Base-by-base conservation (phyloP, 2,797 vertebrate genomes). In the Lithobates pipiens region DNA sequence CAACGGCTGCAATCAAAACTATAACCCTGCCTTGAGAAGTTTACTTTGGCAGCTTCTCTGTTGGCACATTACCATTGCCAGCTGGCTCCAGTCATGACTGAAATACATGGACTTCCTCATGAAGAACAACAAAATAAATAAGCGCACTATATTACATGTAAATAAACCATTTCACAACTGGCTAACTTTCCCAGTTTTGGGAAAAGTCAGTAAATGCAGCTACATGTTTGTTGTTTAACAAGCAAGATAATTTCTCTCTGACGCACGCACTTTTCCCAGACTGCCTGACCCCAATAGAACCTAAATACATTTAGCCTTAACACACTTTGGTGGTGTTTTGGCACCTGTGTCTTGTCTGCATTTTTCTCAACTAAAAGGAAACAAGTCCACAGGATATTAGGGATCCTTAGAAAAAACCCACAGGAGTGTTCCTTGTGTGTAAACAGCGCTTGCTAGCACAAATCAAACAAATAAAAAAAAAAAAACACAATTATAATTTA, bases 41-140 rank as follows among this genome's bases (percentile, higher is more conserved):
- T 84, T 84, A 65, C 27, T 72, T 84, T 84, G 83, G 83, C 83
- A 42, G 8, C 4, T 10, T 42, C 39, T 25, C 36, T 9, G 50
- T 36, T 84, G 83, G 83, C 50, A 84, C 54, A n/a, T 16, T 5
- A 29, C 36, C 25, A 61, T 44, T 72, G 57, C 77, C 50, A 78
- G 46, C 76, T 84, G 83, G 75, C 46, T 36, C 36, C 32, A 68
- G 27, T 23, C 75, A 27, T 4, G 10, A 13, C 32, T 32, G 32
- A 44, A 32, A 54, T 39, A 39, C 65, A 25, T 25, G 1, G 6
- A 67, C 18, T 84, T 84, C 75, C 82, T 70, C 42, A 15, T 72
- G 6, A 72, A 61, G 61, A 46, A 61, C 5, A 25, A 42, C 27
- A 16, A 71, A 57, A 77, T 57, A 54, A 77, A 76, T 39, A 72